Evolutionary conservation across 2,888 invertebrate genomes (phyloP), one percentile per base, ranked within the genome.

Genomic region (Callimorpha dominula): DNA sequence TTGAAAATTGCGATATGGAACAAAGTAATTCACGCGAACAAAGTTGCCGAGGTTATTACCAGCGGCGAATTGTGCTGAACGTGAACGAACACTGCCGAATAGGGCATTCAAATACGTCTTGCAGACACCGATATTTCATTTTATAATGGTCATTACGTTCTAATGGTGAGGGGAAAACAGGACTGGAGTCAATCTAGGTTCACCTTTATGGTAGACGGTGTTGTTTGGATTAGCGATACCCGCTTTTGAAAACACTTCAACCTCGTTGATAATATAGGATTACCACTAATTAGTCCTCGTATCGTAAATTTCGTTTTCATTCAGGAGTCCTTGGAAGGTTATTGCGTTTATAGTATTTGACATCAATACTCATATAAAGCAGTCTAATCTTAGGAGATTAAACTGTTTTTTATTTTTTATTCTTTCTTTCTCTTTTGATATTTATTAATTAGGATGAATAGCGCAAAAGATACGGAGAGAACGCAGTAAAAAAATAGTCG

Each of bases 21-120:
- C 72, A 65, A 72, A 69, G 72, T 68, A 72, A 72, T 57, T 68
- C 40, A 49, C 49, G 46, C 63, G 68, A 49, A 68, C 64, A 68
- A 72, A 72, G 72, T 72, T 72, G 64, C 46, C 8, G 60, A 12
- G 11, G 57, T 66, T 60, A 64, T 67, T 46, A 64, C n/a, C 52
- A 49, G 40, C 50, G 60, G 42, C 49, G 54, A 49, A 42, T 6
- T 17, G 40, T 42, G 49, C 40, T 20, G n/a, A 65, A n/a, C 6
- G 5, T 57, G 12, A 17, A 12, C 54, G 65, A 20, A 70, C 20
- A 70, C 31, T 57, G 57, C 49, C 71, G 65, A 71, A 42, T 5
- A 40, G 63, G 50, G 49, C 67, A 54, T 68, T 68, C 67, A 20
- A 15, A 43, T 54, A 54, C 43, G 43, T 20, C 54, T 20, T 15